Percentiles rank a stretch among this genome's conserved stretches.
Conservation (phyloP, 2,888 invertebrate species). For the Acleris cristana region DNA sequence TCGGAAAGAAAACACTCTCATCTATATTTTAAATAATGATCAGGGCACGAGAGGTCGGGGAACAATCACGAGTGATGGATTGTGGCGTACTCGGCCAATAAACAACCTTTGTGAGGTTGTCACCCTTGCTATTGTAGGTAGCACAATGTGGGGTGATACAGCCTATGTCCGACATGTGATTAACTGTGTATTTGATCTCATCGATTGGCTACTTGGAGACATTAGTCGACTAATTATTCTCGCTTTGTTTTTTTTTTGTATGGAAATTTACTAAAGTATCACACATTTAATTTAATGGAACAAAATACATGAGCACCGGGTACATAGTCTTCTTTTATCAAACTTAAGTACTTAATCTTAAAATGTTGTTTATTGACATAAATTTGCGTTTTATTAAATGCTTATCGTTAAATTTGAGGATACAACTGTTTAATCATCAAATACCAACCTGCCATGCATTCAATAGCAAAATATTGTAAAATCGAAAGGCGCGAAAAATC, state of each 20-base stretch:
- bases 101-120: constrained; percentile 63
- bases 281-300: no score
- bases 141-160: constrained; percentile 34
- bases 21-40: constrained; percentile 84
- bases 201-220: constrained; percentile 3
- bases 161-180: constrained; percentile 37
- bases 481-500: no score
- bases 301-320: no score
- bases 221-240: not conserved
- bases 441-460: no score
- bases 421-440: no score
- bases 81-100: constrained; percentile 71
- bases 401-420: no score
- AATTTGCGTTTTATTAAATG: no score
- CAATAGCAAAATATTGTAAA: no score
- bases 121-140: constrained; percentile 55
- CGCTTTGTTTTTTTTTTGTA: not conserved
- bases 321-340: no score
- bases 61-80: constrained; percentile 77
- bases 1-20: constrained; percentile 83
- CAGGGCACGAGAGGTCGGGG: constrained; percentile 62
- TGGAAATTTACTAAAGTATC: no score
- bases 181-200: constrained; percentile 29
- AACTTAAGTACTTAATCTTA: no score
- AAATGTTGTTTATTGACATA: no score